phyloP scores from a whole-genome alignment of 2,113 vertebrate genomes.

The Lophotis ruficrista region DNA sequence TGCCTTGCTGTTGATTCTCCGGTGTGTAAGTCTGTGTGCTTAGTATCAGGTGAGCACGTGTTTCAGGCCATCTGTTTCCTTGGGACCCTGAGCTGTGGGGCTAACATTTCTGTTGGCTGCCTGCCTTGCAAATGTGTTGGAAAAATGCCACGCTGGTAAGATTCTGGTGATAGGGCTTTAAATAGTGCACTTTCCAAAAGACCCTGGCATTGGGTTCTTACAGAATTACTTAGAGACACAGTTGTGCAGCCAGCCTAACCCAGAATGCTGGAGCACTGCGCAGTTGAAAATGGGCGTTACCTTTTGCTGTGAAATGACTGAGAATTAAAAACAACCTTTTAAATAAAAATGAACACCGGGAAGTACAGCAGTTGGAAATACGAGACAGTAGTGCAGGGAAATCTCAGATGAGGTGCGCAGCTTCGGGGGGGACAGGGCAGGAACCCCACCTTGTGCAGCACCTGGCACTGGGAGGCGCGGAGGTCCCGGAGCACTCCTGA shows the following conservation, averaged over 20 bases:
- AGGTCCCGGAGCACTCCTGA: background rate
- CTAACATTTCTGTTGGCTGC: background rate
- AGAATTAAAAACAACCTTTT: background rate
- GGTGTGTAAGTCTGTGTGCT: background rate
- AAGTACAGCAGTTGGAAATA: background rate
- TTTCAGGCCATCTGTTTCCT: background rate
- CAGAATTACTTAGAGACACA: background rate
- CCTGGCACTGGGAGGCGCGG: background rate
- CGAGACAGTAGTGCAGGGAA: background rate
- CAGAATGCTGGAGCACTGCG: background rate
- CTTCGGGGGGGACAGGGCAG: background rate
- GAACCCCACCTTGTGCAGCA: background rate
- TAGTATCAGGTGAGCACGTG: background rate
- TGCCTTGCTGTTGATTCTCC: background rate
- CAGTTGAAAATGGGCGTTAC: background rate
- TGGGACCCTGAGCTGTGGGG: background rate
- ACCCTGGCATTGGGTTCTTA: rapidly evolving
- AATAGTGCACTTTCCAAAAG: background rate
- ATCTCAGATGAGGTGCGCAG: rapidly evolving
- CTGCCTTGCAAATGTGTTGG: background rate
- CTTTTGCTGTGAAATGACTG: background rate
- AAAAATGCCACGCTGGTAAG: background rate
- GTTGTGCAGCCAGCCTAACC: background rate
- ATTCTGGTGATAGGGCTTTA: background rate
- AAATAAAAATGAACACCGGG: background rate